Base-by-base conservation (phyloP, 2,113 vertebrate genomes). In the Panthera tigris region DNA sequence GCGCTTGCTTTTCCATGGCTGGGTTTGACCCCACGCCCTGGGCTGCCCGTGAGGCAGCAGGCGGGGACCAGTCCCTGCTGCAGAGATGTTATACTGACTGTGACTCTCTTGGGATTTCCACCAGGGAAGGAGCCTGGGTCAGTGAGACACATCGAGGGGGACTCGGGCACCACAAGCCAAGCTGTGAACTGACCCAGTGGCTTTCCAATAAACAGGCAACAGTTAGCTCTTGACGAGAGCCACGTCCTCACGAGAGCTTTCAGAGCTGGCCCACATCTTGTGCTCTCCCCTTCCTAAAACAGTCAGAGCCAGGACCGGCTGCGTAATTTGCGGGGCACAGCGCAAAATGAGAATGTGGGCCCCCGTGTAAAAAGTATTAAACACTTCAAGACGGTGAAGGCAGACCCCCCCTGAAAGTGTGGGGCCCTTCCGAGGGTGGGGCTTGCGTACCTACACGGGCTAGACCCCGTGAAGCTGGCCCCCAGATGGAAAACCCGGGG, bases 1-100 rank as follows among this genome's bases (percentile, higher is more conserved):
- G 31, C 9, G 31, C 33, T 96, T 96, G n/a, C 33, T 96, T 96
- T 88, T 14, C 79, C 29, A 74, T n/a, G 29, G 6, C 21, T 45
- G 1, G n/a, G 3, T 50, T 87, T 68, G 65, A 36, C 50, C 19
- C 48, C 11, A 0, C 2, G 1, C 6, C 55, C 91, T 13, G 18
- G 31, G 68, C 33, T 65, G 69, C 66, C 55, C 7, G 71, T 11
- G 73, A 69, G 85, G 19, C 36, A 3, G 61, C 5, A 87, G 52
- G 55, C 18, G 48, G 71, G 39, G 52, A 7, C 52, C 11, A 2
- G 8, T 16, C 82, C 87, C 78, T 39, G 89, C 90, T 87, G 36
- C 39, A 5, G 52, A 80, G 93, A 71, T 27, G 21, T 16, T 16
- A 45, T 1, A 3, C 1, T 36, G 91, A 36, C 41, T 10, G 0